Conservation (phyloP, 2,797 vertebrate species). For the Micrastur ruficollis region DNA sequence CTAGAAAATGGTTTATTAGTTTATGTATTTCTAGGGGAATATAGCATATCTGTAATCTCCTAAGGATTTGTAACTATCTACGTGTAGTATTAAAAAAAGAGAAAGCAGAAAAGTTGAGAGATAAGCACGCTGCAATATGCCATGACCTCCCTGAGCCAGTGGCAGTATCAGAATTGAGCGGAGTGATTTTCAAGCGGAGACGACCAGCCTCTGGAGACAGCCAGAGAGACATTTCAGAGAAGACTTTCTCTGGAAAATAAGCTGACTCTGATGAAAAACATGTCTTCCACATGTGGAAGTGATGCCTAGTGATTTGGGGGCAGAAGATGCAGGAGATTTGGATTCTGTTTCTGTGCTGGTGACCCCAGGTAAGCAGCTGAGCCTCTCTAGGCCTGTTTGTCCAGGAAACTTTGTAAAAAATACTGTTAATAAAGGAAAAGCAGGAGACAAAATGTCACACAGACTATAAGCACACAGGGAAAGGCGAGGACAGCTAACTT, state of each 20-base stretch:
- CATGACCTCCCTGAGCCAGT: not conserved
- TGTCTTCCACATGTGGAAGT: not conserved
- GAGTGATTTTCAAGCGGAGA: not conserved
- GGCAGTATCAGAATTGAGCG: not conserved
- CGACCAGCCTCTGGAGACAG: not conserved
- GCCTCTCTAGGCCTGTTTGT: not conserved
- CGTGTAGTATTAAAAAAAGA: not conserved
- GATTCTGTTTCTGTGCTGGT: not conserved
- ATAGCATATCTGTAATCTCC: not conserved
- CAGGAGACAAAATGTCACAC: not conserved
- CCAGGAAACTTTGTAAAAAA: not conserved
- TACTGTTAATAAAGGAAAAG: not conserved
- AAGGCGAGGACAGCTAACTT: not conserved
- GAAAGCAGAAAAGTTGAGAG: not conserved
- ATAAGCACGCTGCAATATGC: not conserved
- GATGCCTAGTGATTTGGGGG: not conserved
- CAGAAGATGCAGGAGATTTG: not conserved
- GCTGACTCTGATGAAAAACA: not conserved
- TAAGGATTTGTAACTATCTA: not conserved
- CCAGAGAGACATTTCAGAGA: not conserved
- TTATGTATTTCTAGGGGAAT: not conserved
- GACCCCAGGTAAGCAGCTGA: not conserved
- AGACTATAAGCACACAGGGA: not conserved
- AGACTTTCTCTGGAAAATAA: not conserved
- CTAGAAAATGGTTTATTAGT: not conserved